Evolutionary conservation across 2,797 vertebrate genomes (phyloP).

Genomic region (Platalea minor): DNA sequence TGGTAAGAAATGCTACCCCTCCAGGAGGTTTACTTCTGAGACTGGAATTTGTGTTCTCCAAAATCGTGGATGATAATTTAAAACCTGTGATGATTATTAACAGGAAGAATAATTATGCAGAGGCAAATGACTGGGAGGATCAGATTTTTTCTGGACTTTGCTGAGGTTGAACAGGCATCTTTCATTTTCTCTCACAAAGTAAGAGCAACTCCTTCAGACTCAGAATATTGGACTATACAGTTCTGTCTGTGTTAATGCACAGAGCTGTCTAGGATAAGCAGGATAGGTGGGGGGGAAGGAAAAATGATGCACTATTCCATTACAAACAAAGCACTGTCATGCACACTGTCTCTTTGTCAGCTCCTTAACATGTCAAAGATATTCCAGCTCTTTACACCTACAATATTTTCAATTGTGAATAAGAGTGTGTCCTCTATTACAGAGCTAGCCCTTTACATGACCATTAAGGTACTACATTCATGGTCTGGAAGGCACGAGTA

Average conservation of each 20-base stretch:
- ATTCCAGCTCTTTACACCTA: background rate
- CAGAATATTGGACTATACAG: background rate
- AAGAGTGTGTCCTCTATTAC: fast-evolving
- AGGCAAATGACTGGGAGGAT: background rate
- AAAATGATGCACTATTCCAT: fast-evolving
- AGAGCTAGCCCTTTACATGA: background rate
- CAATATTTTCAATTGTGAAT: background rate
- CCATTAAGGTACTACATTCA: background rate
- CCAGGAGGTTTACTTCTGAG: background rate
- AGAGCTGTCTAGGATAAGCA: background rate
- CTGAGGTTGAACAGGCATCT: background rate
- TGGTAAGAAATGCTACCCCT: background rate
- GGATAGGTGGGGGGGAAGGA: background rate
- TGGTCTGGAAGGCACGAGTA: background rate
- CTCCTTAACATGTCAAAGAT: background rate
- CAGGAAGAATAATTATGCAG: background rate
- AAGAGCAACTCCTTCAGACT: background rate
- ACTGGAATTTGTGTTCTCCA: background rate
- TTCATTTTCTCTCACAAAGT: background rate
- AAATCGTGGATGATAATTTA: background rate
- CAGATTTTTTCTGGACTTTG: background rate
- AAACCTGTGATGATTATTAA: background rate
- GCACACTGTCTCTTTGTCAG: background rate
- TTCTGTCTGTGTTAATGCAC: background rate
- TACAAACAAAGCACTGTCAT: background rate